phyloP scores from a whole-genome alignment of 1,140 invertebrate species.

The Penaeus vannamei region DNA sequence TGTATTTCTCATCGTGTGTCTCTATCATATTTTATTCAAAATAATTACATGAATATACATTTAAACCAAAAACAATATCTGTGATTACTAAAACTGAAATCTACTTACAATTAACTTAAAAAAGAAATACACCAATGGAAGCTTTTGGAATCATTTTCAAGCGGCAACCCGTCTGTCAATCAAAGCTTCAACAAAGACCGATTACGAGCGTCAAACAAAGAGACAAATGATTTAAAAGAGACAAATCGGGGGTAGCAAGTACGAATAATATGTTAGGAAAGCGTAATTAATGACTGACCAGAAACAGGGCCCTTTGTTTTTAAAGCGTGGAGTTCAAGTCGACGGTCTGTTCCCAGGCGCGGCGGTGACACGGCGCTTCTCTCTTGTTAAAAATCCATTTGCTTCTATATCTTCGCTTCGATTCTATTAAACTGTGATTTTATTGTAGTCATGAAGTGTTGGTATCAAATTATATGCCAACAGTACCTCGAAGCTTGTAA shows the following conservation, averaged over 20 bases:
- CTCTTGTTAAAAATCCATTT: too few relatives aligned
- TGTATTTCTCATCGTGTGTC: too few relatives aligned
- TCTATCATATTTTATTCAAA: too few relatives aligned
- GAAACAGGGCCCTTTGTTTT: constrained; percentile 60
- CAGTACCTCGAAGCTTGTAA: too few relatives aligned
- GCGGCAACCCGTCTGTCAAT: constrained; percentile 57
- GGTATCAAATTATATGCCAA: too few relatives aligned
- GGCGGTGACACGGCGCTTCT: neutral
- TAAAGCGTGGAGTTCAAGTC: constrained; percentile 48
- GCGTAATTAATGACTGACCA: constrained; percentile 64
- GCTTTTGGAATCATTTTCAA: too few relatives aligned
- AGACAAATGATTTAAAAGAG: constrained; percentile 65
- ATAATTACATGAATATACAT: too few relatives aligned
- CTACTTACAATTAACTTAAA: neutral
- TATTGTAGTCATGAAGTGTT: too few relatives aligned
- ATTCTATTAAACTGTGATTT: too few relatives aligned
- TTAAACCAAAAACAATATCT: too few relatives aligned
- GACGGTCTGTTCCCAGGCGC: constrained; percentile 50
- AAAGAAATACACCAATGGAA: neutral
- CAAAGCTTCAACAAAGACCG: constrained; percentile 53
- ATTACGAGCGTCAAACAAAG: constrained; percentile 63
- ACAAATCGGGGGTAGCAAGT: constrained; percentile 64
- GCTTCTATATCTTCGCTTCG: too few relatives aligned
- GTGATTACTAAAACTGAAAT: neutral
- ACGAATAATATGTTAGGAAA: constrained; percentile 64